Base-by-base conservation (phyloP, 2,113 vertebrate species). In the Odocoileus virginianus region DNA sequence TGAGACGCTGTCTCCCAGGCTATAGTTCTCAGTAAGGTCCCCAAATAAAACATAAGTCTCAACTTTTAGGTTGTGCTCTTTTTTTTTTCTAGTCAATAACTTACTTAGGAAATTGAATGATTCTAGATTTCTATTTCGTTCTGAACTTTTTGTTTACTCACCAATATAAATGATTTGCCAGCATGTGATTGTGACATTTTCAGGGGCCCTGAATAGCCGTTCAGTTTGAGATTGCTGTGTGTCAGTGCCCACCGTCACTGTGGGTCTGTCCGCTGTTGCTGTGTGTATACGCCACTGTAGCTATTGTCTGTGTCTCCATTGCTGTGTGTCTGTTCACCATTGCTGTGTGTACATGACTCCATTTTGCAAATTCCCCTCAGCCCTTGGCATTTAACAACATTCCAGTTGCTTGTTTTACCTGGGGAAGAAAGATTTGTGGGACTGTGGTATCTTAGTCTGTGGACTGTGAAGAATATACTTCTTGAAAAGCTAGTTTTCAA, bases 21-120 rank as follows among this genome's bases (percentile, higher is more conserved):
- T 71, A 23, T 36, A 23, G n/a, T 67, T 36, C 67, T 71, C n/a
- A 40, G n/a, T 36, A 71, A 71, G 67, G n/a, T 40, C 67, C 67
- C 9, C 0, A 1, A 23, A 40, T 71, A 40, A 71, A 71, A 40
- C 67, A 71, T 40, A 23, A 23, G 40, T 30, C n/a, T 71, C n/a
- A 71, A 12, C 67, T 71, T 71, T 71, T 71, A 71, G 19, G 6
- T 28, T 76, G 74, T 76, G 6, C 1, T 43, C 10, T 67, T 67
- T 16, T 76, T 47, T 71, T 71, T 45, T 76, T 76, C 2, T 25
- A 78, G 25, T 28, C 8, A 3, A 78, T 28, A 61, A 16, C 30
- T 61, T 33, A 61, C 87, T 95, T 92, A 82, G 89, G 74, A 95
- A 61, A 45, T 83, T 91, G 82, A 97, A 57, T 89, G 50, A 76